phyloP scores from a whole-genome alignment of 1,140 invertebrate species.

The Aphaenogaster floridana region DNA sequence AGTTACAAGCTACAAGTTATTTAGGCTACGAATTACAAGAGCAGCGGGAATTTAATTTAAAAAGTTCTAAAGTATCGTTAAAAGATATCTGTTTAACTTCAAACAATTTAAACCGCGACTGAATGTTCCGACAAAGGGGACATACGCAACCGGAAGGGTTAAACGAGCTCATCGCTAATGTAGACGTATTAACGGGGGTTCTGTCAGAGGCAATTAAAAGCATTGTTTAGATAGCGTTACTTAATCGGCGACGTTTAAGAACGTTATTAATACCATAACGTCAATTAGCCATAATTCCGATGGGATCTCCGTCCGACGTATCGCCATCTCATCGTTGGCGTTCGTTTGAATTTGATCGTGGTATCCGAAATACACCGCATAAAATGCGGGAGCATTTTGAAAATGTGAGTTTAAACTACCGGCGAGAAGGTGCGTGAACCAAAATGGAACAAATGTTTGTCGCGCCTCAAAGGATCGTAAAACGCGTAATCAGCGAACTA shows the following conservation, averaged over 20 bases:
- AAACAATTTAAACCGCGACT: slow-evolving; percentile 13
- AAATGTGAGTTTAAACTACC: background rate
- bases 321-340: slow-evolving; percentile 26
- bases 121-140: slow-evolving; percentile 45
- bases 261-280: slow-evolving; percentile 63
- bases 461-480: slow-evolving; percentile 25
- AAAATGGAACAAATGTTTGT: slow-evolving; percentile 7
- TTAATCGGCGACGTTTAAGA: slow-evolving; percentile 50
- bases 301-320: background rate
- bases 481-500: slow-evolving; percentile 65
- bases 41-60: background rate
- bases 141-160: slow-evolving; percentile 39
- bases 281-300: slow-evolving; percentile 60
- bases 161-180: slow-evolving; percentile 62
- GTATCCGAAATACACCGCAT: background rate
- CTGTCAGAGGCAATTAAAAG: slow-evolving; percentile 72
- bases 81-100: background rate
- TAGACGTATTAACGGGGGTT: slow-evolving; percentile 61
- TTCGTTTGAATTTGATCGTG: background rate
- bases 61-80: background rate
- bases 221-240: slow-evolving; percentile 57
- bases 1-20: background rate
- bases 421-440: background rate
- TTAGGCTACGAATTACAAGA: background rate
- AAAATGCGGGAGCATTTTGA: background rate